These are phyloP conservation scores for Charina bottae DNA, from an alignment of 2,113 vertebrate species.

Conservation along the genomic window DNA sequence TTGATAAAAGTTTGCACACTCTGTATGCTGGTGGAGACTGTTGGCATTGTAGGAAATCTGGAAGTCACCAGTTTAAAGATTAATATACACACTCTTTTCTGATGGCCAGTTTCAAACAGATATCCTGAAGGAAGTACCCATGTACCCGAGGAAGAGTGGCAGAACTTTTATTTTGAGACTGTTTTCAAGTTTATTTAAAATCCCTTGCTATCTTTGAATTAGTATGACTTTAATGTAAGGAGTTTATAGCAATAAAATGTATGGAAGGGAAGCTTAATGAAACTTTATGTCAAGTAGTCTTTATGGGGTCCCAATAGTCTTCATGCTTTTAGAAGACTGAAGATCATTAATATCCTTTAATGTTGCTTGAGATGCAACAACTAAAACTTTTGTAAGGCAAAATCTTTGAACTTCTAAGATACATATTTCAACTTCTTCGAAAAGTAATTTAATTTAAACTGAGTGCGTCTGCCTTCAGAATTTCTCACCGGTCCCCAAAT, in stretches of 20 bases:
- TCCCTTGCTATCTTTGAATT: conserved; percentile 41
- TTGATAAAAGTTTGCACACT: neutral
- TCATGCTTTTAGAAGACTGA: conserved; percentile 34
- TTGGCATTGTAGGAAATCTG: neutral
- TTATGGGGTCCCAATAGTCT: neutral
- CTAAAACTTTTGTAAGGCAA: neutral
- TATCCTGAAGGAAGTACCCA: neutral
- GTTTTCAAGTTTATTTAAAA: neutral
- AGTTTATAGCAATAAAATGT: neutral
- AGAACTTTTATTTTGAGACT: neutral
- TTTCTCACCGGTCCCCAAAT: neutral
- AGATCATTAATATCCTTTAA: neutral
- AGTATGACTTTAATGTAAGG: neutral
- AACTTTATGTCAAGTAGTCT: neutral
- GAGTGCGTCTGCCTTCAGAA: neutral
- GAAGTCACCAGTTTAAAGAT: neutral
- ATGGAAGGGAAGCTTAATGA: neutral
- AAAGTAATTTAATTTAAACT: neutral
- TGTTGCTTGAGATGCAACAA: neutral
- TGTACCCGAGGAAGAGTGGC: neutral
- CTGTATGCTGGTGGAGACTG: neutral
- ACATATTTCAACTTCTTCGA: neutral
- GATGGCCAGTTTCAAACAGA: neutral
- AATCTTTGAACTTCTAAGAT: conserved; percentile 9
- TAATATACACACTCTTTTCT: neutral